These are phyloP conservation scores for Benthosema pterotum DNA, from an alignment of 2,797 vertebrate species.

Conservation along the genomic window DNA sequence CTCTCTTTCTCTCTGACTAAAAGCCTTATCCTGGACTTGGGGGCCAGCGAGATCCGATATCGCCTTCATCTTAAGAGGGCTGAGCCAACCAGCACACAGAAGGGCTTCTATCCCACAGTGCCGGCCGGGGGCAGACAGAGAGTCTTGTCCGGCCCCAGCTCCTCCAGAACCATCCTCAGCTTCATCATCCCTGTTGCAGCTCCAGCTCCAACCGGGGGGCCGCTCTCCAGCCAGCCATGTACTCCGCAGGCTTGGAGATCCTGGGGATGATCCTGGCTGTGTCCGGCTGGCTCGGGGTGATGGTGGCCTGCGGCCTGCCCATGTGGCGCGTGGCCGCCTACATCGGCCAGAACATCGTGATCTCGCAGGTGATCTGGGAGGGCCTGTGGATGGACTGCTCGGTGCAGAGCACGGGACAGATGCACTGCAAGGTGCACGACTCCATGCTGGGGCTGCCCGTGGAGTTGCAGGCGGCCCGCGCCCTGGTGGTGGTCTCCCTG, in stretches of 20 bases:
- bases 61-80: conserved; percentile 67
- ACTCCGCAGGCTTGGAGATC: conserved; percentile 82
- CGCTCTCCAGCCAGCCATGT: conserved; percentile 59
- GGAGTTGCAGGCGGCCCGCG: conserved; percentile 80
- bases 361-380: conserved; percentile 86
- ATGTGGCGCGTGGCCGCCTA: conserved; percentile 85
- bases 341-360: conserved; percentile 85
- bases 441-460: conserved; percentile 81
- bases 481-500: conserved; percentile 77
- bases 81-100: conserved; percentile 69
- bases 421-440: conserved; percentile 84
- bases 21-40: conserved; percentile 58
- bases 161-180: too few species aligned
- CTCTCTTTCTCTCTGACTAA: conserved; percentile 58
- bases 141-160: conserved; percentile 6
- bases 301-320: conserved; percentile 84
- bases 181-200: background rate
- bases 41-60: conserved; percentile 74
- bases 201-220: conserved; percentile 14
- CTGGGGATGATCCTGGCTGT: conserved; percentile 82
- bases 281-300: conserved; percentile 83
- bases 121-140: conserved; percentile 20
- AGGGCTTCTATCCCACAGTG: conserved; percentile 55
- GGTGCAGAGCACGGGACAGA: conserved; percentile 86
- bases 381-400: conserved; percentile 87